Conservation (phyloP, 2,113 vertebrate genomes). For the Syngnathus scovelli region DNA sequence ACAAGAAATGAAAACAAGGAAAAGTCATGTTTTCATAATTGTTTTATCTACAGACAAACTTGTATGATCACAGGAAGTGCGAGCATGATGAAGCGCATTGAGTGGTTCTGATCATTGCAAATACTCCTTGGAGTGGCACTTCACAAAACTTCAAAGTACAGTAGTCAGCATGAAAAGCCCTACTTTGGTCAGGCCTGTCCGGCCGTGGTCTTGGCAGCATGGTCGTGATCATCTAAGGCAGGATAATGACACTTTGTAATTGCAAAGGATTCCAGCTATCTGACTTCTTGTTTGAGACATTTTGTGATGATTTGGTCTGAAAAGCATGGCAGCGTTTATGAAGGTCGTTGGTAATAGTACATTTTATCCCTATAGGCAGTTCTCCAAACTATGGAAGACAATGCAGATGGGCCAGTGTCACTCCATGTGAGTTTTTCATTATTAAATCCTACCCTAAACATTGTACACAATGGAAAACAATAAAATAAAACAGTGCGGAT, state of each 20-base stretch:
- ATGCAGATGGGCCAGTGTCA: background rate
- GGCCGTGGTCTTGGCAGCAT: background rate
- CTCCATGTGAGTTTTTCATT: conserved; percentile 4
- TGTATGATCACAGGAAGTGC: background rate
- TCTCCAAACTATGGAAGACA: conserved; percentile 25
- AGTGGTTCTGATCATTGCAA: background rate
- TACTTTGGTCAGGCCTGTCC: background rate
- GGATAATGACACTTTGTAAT: conserved; percentile 21
- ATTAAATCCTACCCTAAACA: conserved; percentile 13
- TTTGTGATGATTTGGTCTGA: conserved; percentile 38
- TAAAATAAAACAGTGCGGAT: conserved; percentile 31
- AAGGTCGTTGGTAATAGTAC: conserved; percentile 3
- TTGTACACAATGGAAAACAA: conserved; percentile 13
- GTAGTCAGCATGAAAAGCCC: conserved; percentile 1
- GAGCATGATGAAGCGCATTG: background rate
- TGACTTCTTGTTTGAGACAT: background rate
- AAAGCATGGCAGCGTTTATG: background rate
- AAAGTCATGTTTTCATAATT: background rate
- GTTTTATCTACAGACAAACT: conserved; percentile 11
- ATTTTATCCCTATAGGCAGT: conserved; percentile 17
- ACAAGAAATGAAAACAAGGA: background rate
- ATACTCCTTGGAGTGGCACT: background rate
- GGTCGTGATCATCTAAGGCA: conserved; percentile 14
- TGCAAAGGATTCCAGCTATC: conserved; percentile 1
- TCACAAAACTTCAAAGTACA: conserved; percentile 1